These are phyloP conservation scores for Adelosebastes latens DNA, from an alignment of 2,797 vertebrate genomes.

Conservation along the genomic window DNA sequence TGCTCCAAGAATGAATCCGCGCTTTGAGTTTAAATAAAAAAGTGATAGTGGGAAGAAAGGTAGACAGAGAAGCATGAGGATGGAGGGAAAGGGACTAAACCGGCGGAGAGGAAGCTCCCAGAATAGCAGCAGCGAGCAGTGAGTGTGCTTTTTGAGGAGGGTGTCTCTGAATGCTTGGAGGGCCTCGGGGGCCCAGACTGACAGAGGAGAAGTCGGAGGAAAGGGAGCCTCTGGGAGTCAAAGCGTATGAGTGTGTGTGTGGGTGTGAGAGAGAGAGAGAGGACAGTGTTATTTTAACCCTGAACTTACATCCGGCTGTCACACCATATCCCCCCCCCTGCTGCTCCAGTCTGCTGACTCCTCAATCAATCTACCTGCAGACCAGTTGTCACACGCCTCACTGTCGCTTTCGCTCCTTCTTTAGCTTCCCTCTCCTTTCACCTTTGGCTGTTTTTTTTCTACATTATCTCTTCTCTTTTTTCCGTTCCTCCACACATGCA, in stretches of 20 bases:
- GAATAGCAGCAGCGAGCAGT: slow-evolving; percentile 73
- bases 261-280: slow-evolving; percentile 29
- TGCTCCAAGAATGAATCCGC: not conserved
- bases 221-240: slow-evolving; percentile 51
- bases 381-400: slow-evolving; percentile 23
- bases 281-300: slow-evolving; percentile 79
- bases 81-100: slow-evolving; percentile 17
- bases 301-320: slow-evolving; percentile 65
- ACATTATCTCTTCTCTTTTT: not conserved
- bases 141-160: slow-evolving; percentile 74
- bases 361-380: slow-evolving; percentile 35
- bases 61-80: slow-evolving; percentile 13
- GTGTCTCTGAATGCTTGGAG: slow-evolving; percentile 78
- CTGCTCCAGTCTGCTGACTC: slow-evolving; percentile 8
- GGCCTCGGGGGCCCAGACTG: slow-evolving; percentile 68
- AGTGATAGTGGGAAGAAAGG: not conserved
- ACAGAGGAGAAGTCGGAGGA: slow-evolving; percentile 69
- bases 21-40: not conserved
- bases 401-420: slow-evolving; percentile 4
- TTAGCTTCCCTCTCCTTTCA: not conserved
- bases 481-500: not conserved
- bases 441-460: not conserved
- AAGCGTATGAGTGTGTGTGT: slow-evolving; percentile 20
- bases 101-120: slow-evolving; percentile 50
- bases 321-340: slow-evolving; percentile 1